Percentiles rank a stretch among this genome's conserved stretches.
Conservation (phyloP, 2,797 vertebrate species). For the Pagetopsis macropterus region DNA sequence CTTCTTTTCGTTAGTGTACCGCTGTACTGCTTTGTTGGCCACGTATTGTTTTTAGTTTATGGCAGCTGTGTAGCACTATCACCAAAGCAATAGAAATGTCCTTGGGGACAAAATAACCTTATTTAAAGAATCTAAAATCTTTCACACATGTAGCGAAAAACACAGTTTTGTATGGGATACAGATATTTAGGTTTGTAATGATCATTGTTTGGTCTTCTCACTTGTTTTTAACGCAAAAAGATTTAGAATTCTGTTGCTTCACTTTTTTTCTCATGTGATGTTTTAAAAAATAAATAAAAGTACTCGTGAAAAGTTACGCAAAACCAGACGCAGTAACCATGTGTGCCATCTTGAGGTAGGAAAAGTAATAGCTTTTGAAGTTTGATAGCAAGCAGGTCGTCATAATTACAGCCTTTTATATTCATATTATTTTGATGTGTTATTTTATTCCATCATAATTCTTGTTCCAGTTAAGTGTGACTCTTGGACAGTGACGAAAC, state of each 20-base stretch:
- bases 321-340: not conserved
- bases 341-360: not conserved
- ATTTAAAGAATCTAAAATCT: constrained; percentile 14
- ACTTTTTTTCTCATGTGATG: not conserved
- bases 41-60: no score
- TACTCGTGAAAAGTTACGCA: not conserved
- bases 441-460: not conserved
- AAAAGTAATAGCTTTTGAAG: not conserved
- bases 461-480: not conserved
- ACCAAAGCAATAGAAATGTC: no score
- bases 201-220: not conserved
- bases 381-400: not conserved
- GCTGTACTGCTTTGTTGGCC: no score
- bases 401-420: not conserved
- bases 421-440: no score
- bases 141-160: not conserved
- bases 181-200: not conserved
- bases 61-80: no score
- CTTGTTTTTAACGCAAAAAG: not conserved
- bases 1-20: no score
- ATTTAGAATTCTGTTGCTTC: not conserved
- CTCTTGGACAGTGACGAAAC: not conserved
- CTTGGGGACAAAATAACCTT: no score
- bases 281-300: not conserved
- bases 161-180: constrained; percentile 3